A percentile compares a stretch with the other conserved stretches of the same genome.
These are phyloP conservation scores for Tamias sibiricus DNA, from an alignment of 2,113 vertebrate genomes.

Conservation along the genomic window DNA sequence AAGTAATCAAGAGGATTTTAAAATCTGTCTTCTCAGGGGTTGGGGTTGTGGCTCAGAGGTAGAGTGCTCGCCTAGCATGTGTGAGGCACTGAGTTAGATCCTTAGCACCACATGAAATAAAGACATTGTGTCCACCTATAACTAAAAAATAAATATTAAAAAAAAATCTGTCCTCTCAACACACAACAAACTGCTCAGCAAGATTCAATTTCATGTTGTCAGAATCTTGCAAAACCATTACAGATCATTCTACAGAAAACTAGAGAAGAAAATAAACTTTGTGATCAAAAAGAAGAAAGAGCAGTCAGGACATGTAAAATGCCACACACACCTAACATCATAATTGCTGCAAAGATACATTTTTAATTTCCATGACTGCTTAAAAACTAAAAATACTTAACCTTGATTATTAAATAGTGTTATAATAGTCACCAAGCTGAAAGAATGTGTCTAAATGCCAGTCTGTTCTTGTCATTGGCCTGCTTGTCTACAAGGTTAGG, in stretches of 20 bases:
- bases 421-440: neutral
- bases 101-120: no score
- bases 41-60: no score
- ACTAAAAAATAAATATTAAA: no score
- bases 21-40: neutral
- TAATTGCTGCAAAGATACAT: neutral
- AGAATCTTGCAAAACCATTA: neutral
- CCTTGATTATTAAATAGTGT: neutral
- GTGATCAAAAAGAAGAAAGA: neutral
- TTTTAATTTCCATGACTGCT: constrained; percentile 26
- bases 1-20: neutral
- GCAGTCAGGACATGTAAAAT: neutral
- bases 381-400: neutral
- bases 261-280: neutral
- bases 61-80: no score
- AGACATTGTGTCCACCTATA: no score
- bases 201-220: neutral
- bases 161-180: neutral
- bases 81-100: no score
- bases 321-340: neutral
- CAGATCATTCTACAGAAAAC: neutral
- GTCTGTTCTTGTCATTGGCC: neutral
- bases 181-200: neutral
- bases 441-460: neutral
- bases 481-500: neutral